A percentile compares a stretch with the other conserved stretches of the same genome.
Evolutionary conservation across 2,888 invertebrate species (phyloP).

Genomic region (Eilema caniola): DNA sequence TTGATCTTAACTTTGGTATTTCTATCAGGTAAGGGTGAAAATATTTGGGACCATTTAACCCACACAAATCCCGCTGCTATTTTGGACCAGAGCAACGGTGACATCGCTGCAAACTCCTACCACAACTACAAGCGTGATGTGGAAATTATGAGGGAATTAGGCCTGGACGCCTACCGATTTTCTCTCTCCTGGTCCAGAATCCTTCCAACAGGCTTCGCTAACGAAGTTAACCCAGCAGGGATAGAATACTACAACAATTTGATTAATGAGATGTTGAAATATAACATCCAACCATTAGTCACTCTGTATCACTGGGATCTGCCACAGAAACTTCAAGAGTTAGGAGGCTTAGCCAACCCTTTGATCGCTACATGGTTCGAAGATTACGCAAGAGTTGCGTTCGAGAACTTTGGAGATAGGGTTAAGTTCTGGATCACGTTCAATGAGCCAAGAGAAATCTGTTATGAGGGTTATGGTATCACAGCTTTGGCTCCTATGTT

Average conservation of each 20-base stretch:
- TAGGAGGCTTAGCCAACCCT: conserved; percentile 83
- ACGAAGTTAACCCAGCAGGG: conserved; percentile 85
- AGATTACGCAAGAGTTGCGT: conserved; percentile 78
- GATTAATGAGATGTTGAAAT: conserved; percentile 87
- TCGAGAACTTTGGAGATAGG: conserved; percentile 75
- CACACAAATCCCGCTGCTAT: conserved; percentile 58
- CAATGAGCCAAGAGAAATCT: conserved; percentile 83
- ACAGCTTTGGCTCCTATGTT: conserved; percentile 22
- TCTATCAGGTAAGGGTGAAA: conserved; percentile 59
- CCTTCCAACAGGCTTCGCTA: conserved; percentile 84
- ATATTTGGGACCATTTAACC: conserved; percentile 64
- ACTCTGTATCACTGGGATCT: conserved; percentile 86
- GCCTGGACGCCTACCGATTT: conserved; percentile 82
- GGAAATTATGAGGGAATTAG: conserved; percentile 73
- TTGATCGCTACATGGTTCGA: conserved; percentile 76
- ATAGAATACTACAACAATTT: conserved; percentile 88
- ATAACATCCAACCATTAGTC: conserved; percentile 87
- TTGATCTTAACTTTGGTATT: too few relatives aligned
- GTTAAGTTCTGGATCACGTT: conserved; percentile 86
- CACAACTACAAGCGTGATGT: conserved; percentile 86
- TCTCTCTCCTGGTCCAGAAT: conserved; percentile 88
- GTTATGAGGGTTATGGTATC: conserved; percentile 74
- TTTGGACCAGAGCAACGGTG: conserved; percentile 77
- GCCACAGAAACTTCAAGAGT: conserved; percentile 81
- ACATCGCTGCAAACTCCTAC: conserved; percentile 87